Conservation (phyloP, 2,797 vertebrate genomes). For the Ficedula albicollis region DNA sequence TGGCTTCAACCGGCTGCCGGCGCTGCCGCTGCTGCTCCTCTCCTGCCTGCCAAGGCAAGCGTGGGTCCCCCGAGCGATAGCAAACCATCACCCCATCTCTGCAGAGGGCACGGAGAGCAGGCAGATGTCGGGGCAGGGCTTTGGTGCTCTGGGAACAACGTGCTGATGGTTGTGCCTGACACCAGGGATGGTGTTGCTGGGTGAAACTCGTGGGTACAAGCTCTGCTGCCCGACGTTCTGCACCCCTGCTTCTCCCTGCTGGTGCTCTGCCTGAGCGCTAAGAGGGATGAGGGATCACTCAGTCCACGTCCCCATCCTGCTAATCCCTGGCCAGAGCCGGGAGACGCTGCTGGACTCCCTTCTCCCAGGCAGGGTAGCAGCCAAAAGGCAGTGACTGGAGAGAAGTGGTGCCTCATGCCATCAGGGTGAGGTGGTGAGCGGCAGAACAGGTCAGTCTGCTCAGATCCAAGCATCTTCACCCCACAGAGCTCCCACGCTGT, state of each 20-base stretch:
- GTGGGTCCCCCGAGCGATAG: accelerated
- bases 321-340: not conserved
- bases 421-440: not conserved
- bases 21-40: not conserved
- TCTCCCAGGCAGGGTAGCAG: not conserved
- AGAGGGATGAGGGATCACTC: accelerated
- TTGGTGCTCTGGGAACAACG: accelerated
- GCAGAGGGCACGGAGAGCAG: not conserved
- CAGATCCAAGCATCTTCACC: not conserved
- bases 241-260: not conserved
- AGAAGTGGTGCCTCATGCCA: not conserved
- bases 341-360: accelerated
- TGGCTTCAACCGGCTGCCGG: constrained; percentile 72
- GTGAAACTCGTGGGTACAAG: not conserved
- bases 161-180: not conserved
- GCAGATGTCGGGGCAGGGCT: not conserved
- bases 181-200: accelerated
- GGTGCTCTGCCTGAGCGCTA: not conserved
- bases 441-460: not conserved
- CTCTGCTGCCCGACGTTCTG: accelerated
- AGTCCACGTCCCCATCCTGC: accelerated
- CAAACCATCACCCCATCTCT: accelerated
- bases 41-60: not conserved
- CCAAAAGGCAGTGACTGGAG: not conserved
- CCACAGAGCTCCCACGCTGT: not conserved